Percentiles rank a stretch among this genome's conserved stretches.
phyloP scores from a whole-genome alignment of 1,140 invertebrate species.

The Parasteatoda tepidariorum region DNA sequence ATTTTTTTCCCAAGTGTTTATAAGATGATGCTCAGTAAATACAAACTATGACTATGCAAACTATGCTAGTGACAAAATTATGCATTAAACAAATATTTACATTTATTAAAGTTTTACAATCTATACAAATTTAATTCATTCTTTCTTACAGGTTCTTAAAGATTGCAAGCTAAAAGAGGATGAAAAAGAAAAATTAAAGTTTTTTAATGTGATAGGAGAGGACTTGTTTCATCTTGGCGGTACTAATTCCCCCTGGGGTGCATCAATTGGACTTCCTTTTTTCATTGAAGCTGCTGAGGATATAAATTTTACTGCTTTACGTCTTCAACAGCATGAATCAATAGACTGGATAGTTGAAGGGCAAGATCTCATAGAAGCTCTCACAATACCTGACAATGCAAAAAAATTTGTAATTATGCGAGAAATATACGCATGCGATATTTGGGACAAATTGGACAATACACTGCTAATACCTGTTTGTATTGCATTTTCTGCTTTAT shows the following conservation, averaged over 20 bases:
- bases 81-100: background rate
- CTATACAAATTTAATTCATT: background rate
- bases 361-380: slow-evolving; percentile 73
- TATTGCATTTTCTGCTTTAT: slow-evolving; percentile 5
- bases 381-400: slow-evolving; percentile 79
- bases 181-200: slow-evolving; percentile 65
- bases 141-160: slow-evolving; percentile 34
- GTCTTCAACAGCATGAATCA: slow-evolving; percentile 68
- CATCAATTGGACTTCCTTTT: slow-evolving; percentile 75
- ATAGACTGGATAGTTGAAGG: slow-evolving; percentile 75
- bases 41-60: too few species aligned
- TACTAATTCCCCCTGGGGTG: slow-evolving; percentile 69
- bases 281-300: slow-evolving; percentile 73
- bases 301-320: slow-evolving; percentile 71
- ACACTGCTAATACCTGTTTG: background rate
- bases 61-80: background rate
- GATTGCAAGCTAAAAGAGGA: slow-evolving; percentile 1
- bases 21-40: too few species aligned
- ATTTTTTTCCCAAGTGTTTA: too few species aligned
- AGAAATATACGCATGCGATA: slow-evolving; percentile 74
- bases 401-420: slow-evolving; percentile 82
- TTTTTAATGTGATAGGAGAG: slow-evolving; percentile 76
- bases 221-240: slow-evolving; percentile 74
- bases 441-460: slow-evolving; percentile 15
- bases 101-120: background rate